Percentiles rank a stretch among this genome's conserved stretches.
These are phyloP conservation scores for Varecia variegata DNA, from an alignment of 2,797 vertebrate species.

Conservation along the genomic window DNA sequence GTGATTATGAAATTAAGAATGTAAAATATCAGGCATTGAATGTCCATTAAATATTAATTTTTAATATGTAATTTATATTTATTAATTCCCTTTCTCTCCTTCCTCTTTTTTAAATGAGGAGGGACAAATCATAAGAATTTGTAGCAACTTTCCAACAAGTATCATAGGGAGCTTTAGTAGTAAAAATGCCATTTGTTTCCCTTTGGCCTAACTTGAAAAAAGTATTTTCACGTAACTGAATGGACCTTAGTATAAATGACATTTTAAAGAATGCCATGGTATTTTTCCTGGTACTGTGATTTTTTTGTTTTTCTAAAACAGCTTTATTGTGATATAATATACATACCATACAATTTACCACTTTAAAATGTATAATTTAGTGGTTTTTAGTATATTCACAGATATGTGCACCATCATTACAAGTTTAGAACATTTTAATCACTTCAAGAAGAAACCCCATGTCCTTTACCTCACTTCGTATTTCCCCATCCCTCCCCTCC, in stretches of 20 bases:
- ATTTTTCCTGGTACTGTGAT: conserved; percentile 37
- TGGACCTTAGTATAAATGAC: neutral
- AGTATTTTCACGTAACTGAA: neutral
- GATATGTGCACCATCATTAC: neutral
- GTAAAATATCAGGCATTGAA: neutral
- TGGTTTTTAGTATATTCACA: neutral
- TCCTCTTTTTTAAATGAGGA: conserved; percentile 2
- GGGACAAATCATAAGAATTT: neutral
- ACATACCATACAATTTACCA: neutral
- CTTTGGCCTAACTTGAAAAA: neutral
- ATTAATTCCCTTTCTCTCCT: neutral
- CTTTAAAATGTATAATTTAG: neutral
- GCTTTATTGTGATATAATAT: neutral
- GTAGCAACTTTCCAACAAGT: neutral
- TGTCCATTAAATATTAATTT: neutral
- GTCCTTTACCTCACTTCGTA: neutral
- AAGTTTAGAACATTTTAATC: neutral
- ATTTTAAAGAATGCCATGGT: neutral
- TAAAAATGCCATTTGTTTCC: neutral
- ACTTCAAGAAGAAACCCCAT: neutral
- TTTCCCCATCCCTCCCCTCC: neutral
- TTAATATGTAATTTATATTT: too few species aligned
- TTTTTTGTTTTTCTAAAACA: neutral
- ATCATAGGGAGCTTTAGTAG: neutral
- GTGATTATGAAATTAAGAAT: conserved; percentile 38